Conservation (phyloP, 2,113 vertebrate genomes). For the Bubo blakistoni region DNA sequence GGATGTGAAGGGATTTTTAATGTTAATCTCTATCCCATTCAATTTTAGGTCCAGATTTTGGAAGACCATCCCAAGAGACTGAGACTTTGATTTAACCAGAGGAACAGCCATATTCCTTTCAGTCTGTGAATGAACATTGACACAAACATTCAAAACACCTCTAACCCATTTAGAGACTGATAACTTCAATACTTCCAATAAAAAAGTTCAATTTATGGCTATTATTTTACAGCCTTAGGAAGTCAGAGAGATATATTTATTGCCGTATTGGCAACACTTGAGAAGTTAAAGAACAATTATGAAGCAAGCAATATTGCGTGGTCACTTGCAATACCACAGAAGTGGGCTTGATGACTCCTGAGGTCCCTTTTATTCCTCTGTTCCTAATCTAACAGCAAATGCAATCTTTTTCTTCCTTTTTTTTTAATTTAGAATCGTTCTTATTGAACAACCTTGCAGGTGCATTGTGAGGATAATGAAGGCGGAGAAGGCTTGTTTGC, state of each 20-base stretch:
- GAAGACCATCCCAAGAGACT: not conserved
- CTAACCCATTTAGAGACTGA: not conserved
- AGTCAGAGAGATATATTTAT: not conserved
- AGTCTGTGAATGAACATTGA: not conserved
- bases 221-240: not conserved
- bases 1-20: not conserved
- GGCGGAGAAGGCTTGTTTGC: not conserved
- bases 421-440: not conserved
- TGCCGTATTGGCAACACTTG: fast-evolving
- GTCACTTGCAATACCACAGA: not conserved
- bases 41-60: not conserved
- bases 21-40: not conserved
- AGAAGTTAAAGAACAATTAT: not conserved
- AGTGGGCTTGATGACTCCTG: not conserved
- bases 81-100: not conserved
- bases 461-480: not conserved
- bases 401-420: not conserved
- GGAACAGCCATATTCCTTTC: not conserved
- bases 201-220: not conserved
- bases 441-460: not conserved
- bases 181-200: not conserved
- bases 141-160: not conserved
- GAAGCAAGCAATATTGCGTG: not conserved
- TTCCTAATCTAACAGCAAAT: not conserved
- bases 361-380: not conserved